Percentiles rank a stretch among this genome's conserved stretches.
phyloP scores from a whole-genome alignment of 2,888 invertebrate genomes.

The Aphodius granarius region DNA sequence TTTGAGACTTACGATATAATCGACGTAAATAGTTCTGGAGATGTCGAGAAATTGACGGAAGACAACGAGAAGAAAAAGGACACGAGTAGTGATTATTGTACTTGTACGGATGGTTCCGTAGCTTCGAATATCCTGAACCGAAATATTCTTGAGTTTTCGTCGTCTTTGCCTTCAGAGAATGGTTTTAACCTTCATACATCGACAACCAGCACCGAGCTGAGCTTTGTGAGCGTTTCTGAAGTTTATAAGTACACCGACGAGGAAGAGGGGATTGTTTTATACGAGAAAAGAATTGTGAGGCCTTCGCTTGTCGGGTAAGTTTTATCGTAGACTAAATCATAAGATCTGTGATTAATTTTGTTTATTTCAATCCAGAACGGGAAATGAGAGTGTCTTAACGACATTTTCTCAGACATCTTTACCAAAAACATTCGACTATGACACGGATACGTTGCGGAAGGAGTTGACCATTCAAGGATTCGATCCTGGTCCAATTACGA shows the following conservation, averaged over 20 bases:
- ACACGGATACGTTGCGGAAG: constrained; percentile 65
- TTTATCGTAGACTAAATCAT: background rate
- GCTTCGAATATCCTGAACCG: constrained; percentile 38
- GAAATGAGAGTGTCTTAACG: constrained; percentile 31
- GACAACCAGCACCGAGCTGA: constrained; percentile 11
- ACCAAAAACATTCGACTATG: constrained; percentile 65
- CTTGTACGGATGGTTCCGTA: constrained; percentile 42
- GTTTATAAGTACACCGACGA: constrained; percentile 76
- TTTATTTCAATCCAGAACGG: background rate
- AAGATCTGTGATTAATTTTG: background rate
- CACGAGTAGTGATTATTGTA: constrained; percentile 48
- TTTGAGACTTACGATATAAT: background rate
- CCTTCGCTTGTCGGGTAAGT: constrained; percentile 58
- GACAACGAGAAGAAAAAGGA: constrained; percentile 21
- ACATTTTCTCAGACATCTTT: constrained; percentile 48
- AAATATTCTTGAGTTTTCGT: constrained; percentile 38
- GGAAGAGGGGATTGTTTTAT: constrained; percentile 69
- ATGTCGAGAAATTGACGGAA: constrained; percentile 7
- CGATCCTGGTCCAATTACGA: constrained; percentile 77
- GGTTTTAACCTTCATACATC: background rate
- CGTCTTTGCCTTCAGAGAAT: constrained; percentile 4
- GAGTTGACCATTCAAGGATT: constrained; percentile 67
- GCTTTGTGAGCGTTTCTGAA: constrained; percentile 64
- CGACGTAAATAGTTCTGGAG: background rate
- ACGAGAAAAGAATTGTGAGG: constrained; percentile 64